Percentiles rank a stretch among this genome's conserved stretches.
Evolutionary conservation across 2,113 vertebrate species (phyloP).

Genomic region (Eudyptes chrysolophus): DNA sequence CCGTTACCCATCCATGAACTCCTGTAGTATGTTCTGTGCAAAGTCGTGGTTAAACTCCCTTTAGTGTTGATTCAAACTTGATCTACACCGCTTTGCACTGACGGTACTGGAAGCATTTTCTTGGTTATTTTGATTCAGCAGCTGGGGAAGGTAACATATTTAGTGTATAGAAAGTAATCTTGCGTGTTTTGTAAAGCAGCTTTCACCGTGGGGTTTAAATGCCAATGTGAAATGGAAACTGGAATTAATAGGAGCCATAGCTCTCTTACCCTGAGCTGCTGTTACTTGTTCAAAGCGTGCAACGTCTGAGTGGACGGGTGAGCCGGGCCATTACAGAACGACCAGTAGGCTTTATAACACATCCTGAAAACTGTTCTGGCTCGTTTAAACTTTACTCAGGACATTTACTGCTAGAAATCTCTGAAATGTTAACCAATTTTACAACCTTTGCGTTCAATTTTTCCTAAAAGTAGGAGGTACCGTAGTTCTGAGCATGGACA

Average conservation of each 20-base stretch:
- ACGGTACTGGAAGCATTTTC: neutral
- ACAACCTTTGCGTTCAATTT: neutral
- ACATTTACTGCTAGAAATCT: neutral
- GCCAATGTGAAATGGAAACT: neutral
- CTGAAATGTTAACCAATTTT: neutral
- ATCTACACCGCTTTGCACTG: neutral
- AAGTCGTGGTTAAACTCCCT: neutral
- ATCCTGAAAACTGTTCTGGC: neutral
- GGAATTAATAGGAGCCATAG: fast-evolving
- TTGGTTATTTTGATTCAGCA: neutral
- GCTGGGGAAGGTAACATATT: neutral
- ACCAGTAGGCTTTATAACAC: fast-evolving
- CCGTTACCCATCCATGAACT: neutral
- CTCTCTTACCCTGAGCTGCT: neutral
- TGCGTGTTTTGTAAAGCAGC: neutral
- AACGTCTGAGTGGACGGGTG: neutral
- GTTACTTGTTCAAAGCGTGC: neutral
- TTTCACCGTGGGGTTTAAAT: neutral
- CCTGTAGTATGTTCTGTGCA: neutral
- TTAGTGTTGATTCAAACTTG: neutral
- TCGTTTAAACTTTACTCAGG: neutral
- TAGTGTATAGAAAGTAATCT: neutral
- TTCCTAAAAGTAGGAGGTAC: neutral
- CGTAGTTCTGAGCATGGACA: neutral
- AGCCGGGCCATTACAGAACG: neutral